phyloP scores from a whole-genome alignment of 2,797 vertebrate genomes.

The Sebastes ruberrimus region DNA sequence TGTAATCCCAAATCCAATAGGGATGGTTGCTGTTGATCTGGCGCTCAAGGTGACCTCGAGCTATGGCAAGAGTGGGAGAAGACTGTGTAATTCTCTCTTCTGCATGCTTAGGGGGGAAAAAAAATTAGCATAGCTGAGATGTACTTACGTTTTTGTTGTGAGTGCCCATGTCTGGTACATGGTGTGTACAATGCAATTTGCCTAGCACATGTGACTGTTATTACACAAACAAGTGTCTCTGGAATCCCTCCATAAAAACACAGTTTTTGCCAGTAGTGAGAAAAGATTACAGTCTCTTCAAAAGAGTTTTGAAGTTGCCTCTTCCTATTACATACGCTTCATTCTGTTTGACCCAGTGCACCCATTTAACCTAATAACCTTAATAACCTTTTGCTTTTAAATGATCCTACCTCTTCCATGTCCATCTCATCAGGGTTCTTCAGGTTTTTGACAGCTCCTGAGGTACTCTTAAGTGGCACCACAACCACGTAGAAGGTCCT shows the following conservation, averaged over 20 bases:
- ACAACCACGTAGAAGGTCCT: slow-evolving; percentile 95
- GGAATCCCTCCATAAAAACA: slow-evolving; percentile 1
- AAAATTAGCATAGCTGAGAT: slow-evolving; percentile 56
- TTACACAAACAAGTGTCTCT: slow-evolving; percentile 2
- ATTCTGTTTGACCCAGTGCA: neutral
- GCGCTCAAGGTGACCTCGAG: slow-evolving; percentile 72
- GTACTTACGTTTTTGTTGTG: slow-evolving; percentile 24
- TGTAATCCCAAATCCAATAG: slow-evolving; percentile 74
- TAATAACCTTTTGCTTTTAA: neutral
- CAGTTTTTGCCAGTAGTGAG: neutral
- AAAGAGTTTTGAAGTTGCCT: neutral
- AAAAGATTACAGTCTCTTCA: neutral
- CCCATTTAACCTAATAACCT: neutral
- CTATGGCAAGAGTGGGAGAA: slow-evolving; percentile 55
- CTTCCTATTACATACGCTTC: neutral
- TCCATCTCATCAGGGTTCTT: slow-evolving; percentile 96
- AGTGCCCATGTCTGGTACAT: slow-evolving; percentile 26
- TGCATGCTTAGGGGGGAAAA: slow-evolving; percentile 44
- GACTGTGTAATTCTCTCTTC: slow-evolving; percentile 61
- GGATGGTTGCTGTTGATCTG: slow-evolving; percentile 57
- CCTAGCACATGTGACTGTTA: slow-evolving; percentile 18
- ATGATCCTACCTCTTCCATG: slow-evolving; percentile 91
- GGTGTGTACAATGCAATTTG: slow-evolving; percentile 24
- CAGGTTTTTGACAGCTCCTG: slow-evolving; percentile 86
- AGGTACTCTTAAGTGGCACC: slow-evolving; percentile 88